Evolutionary conservation across 2,797 vertebrate genomes (phyloP), one percentile per base, ranked within the genome.

Genomic region (Hydrocynus forskahlii): DNA sequence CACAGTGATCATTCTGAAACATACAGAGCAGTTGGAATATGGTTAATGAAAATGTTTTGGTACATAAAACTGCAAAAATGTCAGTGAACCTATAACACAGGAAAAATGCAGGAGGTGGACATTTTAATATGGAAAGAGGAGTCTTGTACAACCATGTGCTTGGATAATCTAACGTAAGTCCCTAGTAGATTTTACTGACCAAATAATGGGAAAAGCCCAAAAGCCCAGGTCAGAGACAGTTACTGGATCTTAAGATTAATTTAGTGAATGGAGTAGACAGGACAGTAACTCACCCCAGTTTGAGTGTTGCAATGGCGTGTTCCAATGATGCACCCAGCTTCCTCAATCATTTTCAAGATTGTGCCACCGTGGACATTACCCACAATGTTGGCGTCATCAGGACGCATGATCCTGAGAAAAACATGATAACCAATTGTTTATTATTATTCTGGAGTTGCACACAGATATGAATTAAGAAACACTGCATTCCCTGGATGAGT

Each of bases 281-380:
- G 17, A 69, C 5, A 21, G 52, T 12, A 78, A 50, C 94, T 88
- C 87, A 98, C 97, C 93, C 93, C 95, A 0, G 89, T 88, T 90
- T 95, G 95, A 23, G 93, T 95, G 88, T 99, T 99, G 90, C 97
- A 99, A 89, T 99, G 97, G 1, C 97, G 95, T 0, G 97, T 98
- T 84, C 97, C 92, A 48, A 98, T 95, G 83, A 99, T 97, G 89
- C 95, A 95, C 6, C 97, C 97, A 0, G 98, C 97, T 85, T 99
- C 97, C 89, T 99, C 97, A 0, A 99, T 99, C 96, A 99, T 99
- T 92, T 96, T 97, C 86, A 99, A 92, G 89, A 98, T 96, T 81
- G 93, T 97, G 38, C 98, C 97, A 0, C 97, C 97, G 0, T 99
- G 97, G 59, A 99, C 95, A 0, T 97, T 98, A 8, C 97, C 97